Percentiles rank a stretch among this genome's conserved stretches.
Conservation (phyloP, 2,797 vertebrate species). For the Ciconia nigra region DNA sequence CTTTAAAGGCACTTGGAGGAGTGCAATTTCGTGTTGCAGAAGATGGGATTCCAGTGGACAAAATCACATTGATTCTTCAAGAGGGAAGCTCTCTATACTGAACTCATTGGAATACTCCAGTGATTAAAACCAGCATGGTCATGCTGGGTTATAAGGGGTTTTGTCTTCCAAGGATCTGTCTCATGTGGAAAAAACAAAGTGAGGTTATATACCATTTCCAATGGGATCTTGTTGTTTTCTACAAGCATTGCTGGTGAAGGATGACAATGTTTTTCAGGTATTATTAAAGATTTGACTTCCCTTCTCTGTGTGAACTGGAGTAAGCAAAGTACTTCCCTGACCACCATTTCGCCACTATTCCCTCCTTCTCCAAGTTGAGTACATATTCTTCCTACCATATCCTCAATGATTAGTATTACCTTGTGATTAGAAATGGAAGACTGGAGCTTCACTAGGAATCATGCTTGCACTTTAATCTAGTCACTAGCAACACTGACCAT, state of each 20-base stretch:
- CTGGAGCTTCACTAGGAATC: not conserved
- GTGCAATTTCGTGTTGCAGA: not conserved
- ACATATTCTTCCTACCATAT: not conserved
- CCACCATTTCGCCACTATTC: not conserved
- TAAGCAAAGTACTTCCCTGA: not conserved
- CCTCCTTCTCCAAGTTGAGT: not conserved
- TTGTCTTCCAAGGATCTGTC: not conserved
- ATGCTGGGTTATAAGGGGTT: not conserved
- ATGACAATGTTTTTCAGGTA: not conserved
- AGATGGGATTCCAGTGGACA: not conserved
- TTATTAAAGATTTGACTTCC: not conserved
- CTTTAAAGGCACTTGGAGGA: not conserved
- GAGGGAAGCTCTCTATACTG: not conserved
- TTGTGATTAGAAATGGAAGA: not conserved
- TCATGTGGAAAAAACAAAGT: not conserved
- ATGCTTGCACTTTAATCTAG: not conserved
- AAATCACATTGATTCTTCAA: not conserved
- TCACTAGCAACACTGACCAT: not conserved
- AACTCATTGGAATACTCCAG: not conserved
- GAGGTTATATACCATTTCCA: not conserved
- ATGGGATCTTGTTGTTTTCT: not conserved
- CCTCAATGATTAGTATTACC: not conserved
- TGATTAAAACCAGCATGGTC: not conserved
- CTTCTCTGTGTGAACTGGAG: not conserved
- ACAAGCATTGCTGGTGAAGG: not conserved